Percentiles rank a stretch among this genome's conserved stretches.
phyloP scores from a whole-genome alignment of 64 coral and sea anemone genomes.

The Porites lutea region DNA sequence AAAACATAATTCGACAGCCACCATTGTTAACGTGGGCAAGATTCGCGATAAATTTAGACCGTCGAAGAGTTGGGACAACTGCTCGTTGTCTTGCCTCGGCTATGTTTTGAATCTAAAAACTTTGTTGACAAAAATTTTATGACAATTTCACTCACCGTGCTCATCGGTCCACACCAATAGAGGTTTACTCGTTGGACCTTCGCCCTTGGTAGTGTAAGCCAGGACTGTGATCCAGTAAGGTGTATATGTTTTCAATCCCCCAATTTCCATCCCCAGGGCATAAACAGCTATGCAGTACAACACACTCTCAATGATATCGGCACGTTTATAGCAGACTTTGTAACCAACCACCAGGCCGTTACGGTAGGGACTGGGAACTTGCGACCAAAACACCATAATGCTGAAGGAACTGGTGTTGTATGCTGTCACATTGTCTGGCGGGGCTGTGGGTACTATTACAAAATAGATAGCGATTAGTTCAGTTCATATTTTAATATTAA shows the following conservation, averaged over 20 bases:
- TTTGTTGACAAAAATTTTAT: no score
- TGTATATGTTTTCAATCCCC: constrained; percentile 48
- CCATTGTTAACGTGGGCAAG: no score
- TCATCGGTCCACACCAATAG: constrained; percentile 69
- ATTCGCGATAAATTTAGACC: no score
- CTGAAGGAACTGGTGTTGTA: constrained; percentile 65
- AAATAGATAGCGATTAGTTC: not conserved
- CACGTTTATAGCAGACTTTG: constrained; percentile 66
- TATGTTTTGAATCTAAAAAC: no score
- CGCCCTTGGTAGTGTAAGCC: constrained; percentile 64
- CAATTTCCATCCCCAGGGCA: constrained; percentile 44
- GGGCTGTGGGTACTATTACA: constrained; percentile 41
- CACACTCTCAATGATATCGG: not conserved
- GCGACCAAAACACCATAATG: constrained; percentile 58
- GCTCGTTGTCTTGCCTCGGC: no score
- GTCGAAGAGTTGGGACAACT: no score
- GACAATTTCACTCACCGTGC: constrained; percentile 51
- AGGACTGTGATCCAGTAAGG: constrained; percentile 63
- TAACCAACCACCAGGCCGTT: constrained; percentile 67
- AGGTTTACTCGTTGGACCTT: constrained; percentile 55
- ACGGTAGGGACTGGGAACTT: constrained; percentile 38
- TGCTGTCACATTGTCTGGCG: constrained; percentile 71
- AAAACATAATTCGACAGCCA: no score
- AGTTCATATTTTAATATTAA: not conserved
- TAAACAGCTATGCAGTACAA: constrained; percentile 52